Conservation (phyloP, 2,888 invertebrate species). For the Tupiocoris notatus region DNA sequence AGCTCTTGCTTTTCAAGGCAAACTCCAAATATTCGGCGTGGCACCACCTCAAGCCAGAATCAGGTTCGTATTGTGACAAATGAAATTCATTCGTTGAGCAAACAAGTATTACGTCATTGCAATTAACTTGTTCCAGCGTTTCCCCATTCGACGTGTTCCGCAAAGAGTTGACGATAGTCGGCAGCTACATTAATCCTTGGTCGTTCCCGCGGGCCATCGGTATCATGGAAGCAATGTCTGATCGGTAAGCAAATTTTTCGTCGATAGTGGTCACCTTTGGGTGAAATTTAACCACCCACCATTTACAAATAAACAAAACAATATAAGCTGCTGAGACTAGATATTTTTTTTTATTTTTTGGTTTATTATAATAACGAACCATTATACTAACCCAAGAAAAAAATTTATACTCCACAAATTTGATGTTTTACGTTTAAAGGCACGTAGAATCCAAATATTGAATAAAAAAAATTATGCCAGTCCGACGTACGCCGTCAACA, state of each 20-base stretch:
- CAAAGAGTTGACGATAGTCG: conserved; percentile 65
- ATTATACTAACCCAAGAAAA: no score
- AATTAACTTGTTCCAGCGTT: conserved; percentile 57
- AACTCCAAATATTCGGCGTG: conserved; percentile 69
- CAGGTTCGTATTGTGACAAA: conserved; percentile 35
- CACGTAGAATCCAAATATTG: no score
- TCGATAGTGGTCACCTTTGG: neutral
- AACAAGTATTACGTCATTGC: neutral
- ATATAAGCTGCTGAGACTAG: no score
- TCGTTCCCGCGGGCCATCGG: conserved; percentile 65
- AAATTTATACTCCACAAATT: no score
- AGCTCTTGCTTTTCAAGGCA: conserved; percentile 62
- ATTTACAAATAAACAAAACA: no score
- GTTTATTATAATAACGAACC: no score
- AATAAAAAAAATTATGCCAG: no score
- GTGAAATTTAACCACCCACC: neutral
- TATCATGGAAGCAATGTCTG: conserved; percentile 64
- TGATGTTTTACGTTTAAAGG: no score
- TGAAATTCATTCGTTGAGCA: neutral
- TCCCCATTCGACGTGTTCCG: conserved; percentile 63
- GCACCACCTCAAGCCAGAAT: conserved; percentile 51
- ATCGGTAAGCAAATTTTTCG: conserved; percentile 54
- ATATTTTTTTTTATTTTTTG: no score
- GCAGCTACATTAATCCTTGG: conserved; percentile 68
- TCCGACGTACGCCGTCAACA: no score